Base-by-base conservation (phyloP, 2,113 vertebrate genomes). In the Hydrochoerus hydrochaeris region DNA sequence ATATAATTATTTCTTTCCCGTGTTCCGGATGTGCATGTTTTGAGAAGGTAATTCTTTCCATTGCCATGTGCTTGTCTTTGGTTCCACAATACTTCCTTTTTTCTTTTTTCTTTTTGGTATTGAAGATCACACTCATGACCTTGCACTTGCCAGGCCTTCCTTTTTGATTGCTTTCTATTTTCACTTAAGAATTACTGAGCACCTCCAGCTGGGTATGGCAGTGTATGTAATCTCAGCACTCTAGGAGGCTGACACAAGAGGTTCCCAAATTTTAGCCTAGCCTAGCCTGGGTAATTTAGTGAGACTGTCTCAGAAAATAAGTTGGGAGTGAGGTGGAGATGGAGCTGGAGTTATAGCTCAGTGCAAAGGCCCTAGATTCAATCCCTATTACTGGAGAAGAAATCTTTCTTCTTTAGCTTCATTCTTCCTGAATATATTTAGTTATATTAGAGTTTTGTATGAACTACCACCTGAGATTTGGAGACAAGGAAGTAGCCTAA, bases 351-450 rank as follows among this genome's bases (percentile, higher is more conserved):
- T 30, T 65, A 65, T 65, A 65, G 32, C 63, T 65, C 63, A 65
- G 5, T 32, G 63, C 12, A 65, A 32, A 65, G 63, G 63, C 65
- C 35, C 65, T 69, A 28, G 65, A 16, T 41, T 73, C n/a, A 38
- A 38, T 24, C n/a, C 38, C 69, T 41, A 88, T 93, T 93, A 69
- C 4, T 88, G 1, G 96, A 10, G 9, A 63, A 82, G 32, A n/a
- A 71, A 88, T 69, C n/a, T 87, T 95, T 84, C 63, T 85, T 26
- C n/a, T 93, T 93, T n/a, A 88, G 32, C 58, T 89, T 54, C 38
- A 85, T 63, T 28, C 46, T 67, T 26, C 5, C 62, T 91, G 63
- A 14, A 7, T 67, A 46, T 90, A 54, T 24, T 58, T 90, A 62
- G 35, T 94, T 95, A 87, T 38, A 22, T 63, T 60, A 75, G 67